Percentiles rank a stretch among this genome's conserved stretches.
phyloP scores from a whole-genome alignment of 1,140 invertebrate species.

The Vanessa tameamea region DNA sequence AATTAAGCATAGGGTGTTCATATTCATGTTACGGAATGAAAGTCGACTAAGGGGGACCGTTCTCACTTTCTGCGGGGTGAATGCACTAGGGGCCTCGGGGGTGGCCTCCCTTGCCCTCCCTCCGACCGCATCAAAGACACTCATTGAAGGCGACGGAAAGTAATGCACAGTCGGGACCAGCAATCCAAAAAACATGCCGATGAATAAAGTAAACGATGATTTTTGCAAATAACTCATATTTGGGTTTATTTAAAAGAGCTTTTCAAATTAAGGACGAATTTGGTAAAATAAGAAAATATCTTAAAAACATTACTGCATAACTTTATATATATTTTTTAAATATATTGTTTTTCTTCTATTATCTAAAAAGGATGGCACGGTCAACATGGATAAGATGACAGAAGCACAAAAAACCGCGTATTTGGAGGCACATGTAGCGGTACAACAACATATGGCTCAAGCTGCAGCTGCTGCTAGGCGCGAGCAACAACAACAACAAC shows the following conservation, averaged over 20 bases:
- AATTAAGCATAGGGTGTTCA: conserved; percentile 75
- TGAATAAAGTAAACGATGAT: background rate
- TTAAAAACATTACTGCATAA: background rate
- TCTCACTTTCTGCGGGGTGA: conserved; percentile 75
- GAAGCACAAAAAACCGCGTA: conserved; percentile 86
- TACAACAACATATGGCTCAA: conserved; percentile 89
- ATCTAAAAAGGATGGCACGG: conserved; percentile 80
- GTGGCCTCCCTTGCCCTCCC: conserved; percentile 61
- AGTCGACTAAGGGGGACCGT: conserved; percentile 58
- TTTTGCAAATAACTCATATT: background rate
- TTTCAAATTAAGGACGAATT: too few species aligned
- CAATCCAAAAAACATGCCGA: conserved; percentile 29
- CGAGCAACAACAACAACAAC: conserved; percentile 81
- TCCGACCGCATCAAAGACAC: conserved; percentile 69
- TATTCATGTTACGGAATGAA: conserved; percentile 68
- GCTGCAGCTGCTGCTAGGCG: conserved; percentile 83
- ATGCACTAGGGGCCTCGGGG: conserved; percentile 71
- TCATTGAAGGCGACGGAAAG: conserved; percentile 59
- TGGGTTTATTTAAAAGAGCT: too few species aligned
- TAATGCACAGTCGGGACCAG: conserved; percentile 37
- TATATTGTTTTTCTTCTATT: background rate
- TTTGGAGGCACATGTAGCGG: conserved; percentile 86
- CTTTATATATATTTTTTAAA: background rate
- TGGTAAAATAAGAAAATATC: too few species aligned
- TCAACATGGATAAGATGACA: conserved; percentile 87